Evolutionary conservation across 2,888 invertebrate species (phyloP).

Genomic region (Lysandra bellargus): DNA sequence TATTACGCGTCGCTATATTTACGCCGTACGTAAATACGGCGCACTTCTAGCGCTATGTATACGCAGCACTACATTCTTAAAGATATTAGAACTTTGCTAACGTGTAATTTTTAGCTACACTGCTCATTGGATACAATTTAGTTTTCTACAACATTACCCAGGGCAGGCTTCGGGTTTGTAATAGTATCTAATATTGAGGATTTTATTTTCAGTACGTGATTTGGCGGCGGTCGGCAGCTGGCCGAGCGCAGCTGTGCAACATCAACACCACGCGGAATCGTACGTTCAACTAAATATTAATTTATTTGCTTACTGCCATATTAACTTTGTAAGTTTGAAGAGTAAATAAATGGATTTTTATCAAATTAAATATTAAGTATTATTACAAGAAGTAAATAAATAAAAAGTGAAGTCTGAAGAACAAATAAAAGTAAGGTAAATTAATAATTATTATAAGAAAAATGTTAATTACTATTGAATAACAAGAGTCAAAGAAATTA

Average conservation of each 20-base stretch:
- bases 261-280: background rate
- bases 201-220: constrained; percentile 1
- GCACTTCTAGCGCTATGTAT: too few relatives aligned
- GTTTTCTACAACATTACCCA: constrained; percentile 5
- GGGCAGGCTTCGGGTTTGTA: background rate
- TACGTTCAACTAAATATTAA: background rate
- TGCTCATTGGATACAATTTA: background rate
- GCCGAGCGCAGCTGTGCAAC: background rate
- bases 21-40: background rate
- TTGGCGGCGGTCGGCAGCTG: background rate
- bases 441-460: too few relatives aligned
- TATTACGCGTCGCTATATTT: too few relatives aligned
- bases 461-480: background rate
- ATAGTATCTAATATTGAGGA: constrained; percentile 2
- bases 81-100: too few relatives aligned
- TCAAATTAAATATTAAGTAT: too few relatives aligned
- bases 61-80: too few relatives aligned
- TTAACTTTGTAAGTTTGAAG: too few relatives aligned
- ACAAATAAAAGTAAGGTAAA: too few relatives aligned
- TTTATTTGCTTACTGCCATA: background rate
- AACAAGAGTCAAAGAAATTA: background rate
- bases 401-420: too few relatives aligned
- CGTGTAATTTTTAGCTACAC: background rate
- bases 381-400: too few relatives aligned
- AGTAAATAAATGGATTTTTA: too few relatives aligned